Percentiles rank a stretch among this genome's conserved stretches.
Conservation (phyloP, 2,797 vertebrate genomes). For the Vespertilio murinus region DNA sequence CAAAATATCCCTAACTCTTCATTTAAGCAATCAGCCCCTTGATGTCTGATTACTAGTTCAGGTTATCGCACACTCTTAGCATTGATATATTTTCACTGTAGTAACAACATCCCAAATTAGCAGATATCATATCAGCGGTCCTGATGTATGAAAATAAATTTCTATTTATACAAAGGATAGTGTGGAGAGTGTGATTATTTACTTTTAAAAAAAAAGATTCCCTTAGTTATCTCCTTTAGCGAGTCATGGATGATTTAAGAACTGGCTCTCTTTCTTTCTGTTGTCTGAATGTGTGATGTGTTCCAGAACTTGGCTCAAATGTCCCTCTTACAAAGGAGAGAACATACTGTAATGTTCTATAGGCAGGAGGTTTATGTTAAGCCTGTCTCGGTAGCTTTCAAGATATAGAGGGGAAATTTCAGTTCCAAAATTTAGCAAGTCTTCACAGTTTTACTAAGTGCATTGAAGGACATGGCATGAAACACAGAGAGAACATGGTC, state of each 20-base stretch:
- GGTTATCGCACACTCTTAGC: neutral
- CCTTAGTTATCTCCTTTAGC: neutral
- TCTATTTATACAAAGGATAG: neutral
- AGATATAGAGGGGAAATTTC: neutral
- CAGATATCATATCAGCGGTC: neutral
- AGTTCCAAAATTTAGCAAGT: neutral
- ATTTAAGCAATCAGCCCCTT: neutral
- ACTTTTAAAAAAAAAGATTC: neutral
- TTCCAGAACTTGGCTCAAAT: constrained; percentile 16
- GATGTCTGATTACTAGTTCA: neutral
- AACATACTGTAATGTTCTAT: neutral
- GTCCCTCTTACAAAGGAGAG: neutral
- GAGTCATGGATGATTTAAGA: neutral
- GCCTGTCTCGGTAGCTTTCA: constrained; percentile 3
- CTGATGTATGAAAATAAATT: neutral
- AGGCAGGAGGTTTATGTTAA: neutral
- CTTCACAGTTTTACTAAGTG: neutral
- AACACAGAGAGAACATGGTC: neutral
- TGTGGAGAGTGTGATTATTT: neutral
- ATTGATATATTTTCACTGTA: neutral
- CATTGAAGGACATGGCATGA: neutral
- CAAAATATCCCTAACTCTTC: neutral
- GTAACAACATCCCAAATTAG: neutral
- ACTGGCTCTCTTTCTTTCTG: neutral
- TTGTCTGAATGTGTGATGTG: neutral